Conservation (phyloP, 2,113 vertebrate species). For the Uria aalge region DNA sequence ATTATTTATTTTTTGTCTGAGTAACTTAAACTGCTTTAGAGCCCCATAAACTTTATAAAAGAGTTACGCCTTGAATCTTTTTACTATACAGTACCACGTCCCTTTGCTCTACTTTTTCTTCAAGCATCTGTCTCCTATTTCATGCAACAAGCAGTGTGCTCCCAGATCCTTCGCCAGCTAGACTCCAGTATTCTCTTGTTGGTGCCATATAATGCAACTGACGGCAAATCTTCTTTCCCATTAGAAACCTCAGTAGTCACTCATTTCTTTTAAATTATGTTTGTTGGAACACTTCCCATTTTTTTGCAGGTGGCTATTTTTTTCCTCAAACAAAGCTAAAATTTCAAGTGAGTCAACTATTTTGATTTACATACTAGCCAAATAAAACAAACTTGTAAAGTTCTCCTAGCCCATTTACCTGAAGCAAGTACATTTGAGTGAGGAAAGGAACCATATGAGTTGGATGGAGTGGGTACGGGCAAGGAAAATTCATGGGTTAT, state of each 20-base stretch:
- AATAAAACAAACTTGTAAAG: not conserved
- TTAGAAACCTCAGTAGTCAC: not conserved
- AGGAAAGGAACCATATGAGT: rapidly evolving
- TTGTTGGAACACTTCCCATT: not conserved
- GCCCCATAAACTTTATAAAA: not conserved
- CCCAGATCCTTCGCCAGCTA: not conserved
- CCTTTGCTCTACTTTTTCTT: not conserved
- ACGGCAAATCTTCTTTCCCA: not conserved
- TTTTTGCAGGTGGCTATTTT: not conserved
- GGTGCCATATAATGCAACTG: not conserved
- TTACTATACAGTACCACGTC: rapidly evolving
- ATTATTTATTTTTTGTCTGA: not conserved
- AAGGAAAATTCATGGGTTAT: not conserved
- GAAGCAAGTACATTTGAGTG: not conserved
- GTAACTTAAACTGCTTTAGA: not conserved
- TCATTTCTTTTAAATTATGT: not conserved
- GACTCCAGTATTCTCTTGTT: not conserved
- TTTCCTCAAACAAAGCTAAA: not conserved
- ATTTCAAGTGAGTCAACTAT: not conserved
- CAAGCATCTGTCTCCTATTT: not conserved
- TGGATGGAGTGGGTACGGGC: not conserved
- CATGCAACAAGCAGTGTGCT: not conserved
- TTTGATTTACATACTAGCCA: not conserved
- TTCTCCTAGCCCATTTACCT: not conserved
- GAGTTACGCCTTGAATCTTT: not conserved